phyloP scores from a whole-genome alignment of 2,797 vertebrate species.

The Nannoperca australis region DNA sequence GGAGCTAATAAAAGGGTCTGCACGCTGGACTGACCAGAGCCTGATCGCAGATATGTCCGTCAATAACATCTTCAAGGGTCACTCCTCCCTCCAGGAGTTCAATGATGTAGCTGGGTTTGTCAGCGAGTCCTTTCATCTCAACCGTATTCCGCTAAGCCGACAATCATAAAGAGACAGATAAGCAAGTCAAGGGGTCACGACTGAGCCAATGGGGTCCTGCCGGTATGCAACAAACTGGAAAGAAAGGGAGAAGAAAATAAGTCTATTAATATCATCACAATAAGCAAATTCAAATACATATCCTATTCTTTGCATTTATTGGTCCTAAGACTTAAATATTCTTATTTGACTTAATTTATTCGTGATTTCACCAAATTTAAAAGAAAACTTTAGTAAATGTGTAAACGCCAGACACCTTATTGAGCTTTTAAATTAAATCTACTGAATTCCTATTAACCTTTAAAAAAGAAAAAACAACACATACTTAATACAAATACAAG shows the following conservation, averaged over 20 bases:
- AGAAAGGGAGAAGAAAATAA: constrained; percentile 25
- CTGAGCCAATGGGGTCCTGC: constrained; percentile 97
- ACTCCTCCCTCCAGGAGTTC: constrained; percentile 95
- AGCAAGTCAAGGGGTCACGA: constrained; percentile 89
- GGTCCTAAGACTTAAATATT: background rate
- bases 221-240: constrained; percentile 99
- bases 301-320: background rate
- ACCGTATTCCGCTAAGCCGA: constrained; percentile 98
- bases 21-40: constrained; percentile 88
- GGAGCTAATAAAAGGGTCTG: background rate
- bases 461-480: background rate
- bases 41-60: constrained; percentile 96
- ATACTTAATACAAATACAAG: background rate
- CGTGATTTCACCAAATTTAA: background rate
- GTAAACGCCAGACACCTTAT: background rate
- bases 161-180: constrained; percentile 98
- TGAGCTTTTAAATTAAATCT: background rate
- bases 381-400: background rate
- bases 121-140: constrained; percentile 99
- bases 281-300: background rate
- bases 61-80: constrained; percentile 94
- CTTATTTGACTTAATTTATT: background rate
- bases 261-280: background rate
- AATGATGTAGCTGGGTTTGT: constrained; percentile 95
- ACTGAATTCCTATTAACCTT: background rate